A percentile compares a stretch with the other conserved stretches of the same genome.
These are phyloP conservation scores for Drosophila maculinotata DNA, from an alignment of 2,888 invertebrate genomes.

Conservation along the genomic window DNA sequence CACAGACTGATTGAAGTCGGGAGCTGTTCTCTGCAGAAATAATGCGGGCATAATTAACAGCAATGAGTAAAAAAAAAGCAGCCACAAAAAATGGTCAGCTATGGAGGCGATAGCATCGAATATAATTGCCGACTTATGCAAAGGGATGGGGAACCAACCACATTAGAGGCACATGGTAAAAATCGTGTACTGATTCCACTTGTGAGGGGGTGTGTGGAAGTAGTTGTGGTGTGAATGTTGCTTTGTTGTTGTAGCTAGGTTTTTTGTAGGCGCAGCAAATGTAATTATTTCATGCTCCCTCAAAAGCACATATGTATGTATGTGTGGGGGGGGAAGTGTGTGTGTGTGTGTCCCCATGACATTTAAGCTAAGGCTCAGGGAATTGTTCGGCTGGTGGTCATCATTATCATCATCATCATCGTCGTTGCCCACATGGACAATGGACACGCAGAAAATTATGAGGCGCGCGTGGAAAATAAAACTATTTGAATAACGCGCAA, in stretches of 20 bases:
- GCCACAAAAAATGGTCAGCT: conserved; percentile 32
- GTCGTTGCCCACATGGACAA: conserved; percentile 49
- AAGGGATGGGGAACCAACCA: conserved; percentile 1
- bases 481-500: conserved; percentile 77
- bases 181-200: conserved; percentile 13
- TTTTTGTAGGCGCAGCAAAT: conserved; percentile 68
- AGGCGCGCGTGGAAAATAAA: conserved; percentile 64
- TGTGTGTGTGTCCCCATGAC: conserved; percentile 47
- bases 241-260: conserved; percentile 7
- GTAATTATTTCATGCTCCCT: conserved; percentile 72
- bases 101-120: conserved; percentile 49
- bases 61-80: conserved; percentile 33
- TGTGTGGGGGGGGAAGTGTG: no score
- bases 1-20: conserved; percentile 1
- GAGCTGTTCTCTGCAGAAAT: conserved; percentile 33
- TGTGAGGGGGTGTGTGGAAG: background rate
- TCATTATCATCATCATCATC: conserved; percentile 33
- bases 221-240: conserved; percentile 6
- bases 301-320: conserved; percentile 4
- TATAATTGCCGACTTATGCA: conserved; percentile 48
- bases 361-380: conserved; percentile 51
- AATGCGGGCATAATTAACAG: conserved; percentile 70
- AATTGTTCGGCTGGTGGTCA: conserved; percentile 46
- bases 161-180: conserved; percentile 11
- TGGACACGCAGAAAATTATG: conserved; percentile 58